A percentile compares a stretch with the other conserved stretches of the same genome.
phyloP scores from a whole-genome alignment of 92 coral and sea anemone genomes.

The Umimayanthus kanabou region DNA sequence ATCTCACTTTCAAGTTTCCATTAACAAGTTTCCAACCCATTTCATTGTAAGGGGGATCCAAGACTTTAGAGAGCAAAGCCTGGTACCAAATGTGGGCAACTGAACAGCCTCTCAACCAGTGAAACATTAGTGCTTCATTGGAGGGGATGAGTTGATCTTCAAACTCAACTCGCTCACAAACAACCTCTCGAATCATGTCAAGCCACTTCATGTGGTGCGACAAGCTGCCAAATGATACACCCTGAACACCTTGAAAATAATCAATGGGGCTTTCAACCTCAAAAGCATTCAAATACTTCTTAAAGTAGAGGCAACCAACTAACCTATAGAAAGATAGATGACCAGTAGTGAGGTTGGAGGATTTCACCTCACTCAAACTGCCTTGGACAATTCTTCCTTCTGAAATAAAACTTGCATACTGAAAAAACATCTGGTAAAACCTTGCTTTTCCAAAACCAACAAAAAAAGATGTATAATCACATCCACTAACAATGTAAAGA shows the following conservation, averaged over 20 bases:
- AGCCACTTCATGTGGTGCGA: constrained; percentile 7
- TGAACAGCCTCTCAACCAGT: constrained; percentile 8
- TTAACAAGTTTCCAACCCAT: not conserved
- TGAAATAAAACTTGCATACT: constrained; percentile 9
- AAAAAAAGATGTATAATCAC: constrained; percentile 21
- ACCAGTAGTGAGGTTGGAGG: not conserved
- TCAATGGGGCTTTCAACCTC: not conserved
- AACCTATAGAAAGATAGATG: constrained; percentile 3
- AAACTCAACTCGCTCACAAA: constrained; percentile 10
- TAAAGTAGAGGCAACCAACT: constrained; percentile 5
- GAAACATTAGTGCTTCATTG: constrained; percentile 5
- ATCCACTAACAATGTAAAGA: constrained; percentile 13
- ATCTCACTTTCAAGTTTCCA: not conserved
- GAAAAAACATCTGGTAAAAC: constrained; percentile 3
- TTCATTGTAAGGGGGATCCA: not conserved
- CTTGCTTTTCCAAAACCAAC: constrained; percentile 25
- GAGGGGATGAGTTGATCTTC: constrained; percentile 3
- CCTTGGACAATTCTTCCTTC: constrained; percentile 4
- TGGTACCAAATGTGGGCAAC: constrained; percentile 9
- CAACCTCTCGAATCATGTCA: constrained; percentile 9
- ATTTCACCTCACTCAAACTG: not conserved
- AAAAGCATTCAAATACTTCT: constrained; percentile 5
- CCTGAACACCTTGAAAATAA: not conserved
- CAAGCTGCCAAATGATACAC: not conserved
- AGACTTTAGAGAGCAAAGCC: not conserved